phyloP scores from a whole-genome alignment of 2,888 invertebrate species.

The Dicyrtomina minuta region DNA sequence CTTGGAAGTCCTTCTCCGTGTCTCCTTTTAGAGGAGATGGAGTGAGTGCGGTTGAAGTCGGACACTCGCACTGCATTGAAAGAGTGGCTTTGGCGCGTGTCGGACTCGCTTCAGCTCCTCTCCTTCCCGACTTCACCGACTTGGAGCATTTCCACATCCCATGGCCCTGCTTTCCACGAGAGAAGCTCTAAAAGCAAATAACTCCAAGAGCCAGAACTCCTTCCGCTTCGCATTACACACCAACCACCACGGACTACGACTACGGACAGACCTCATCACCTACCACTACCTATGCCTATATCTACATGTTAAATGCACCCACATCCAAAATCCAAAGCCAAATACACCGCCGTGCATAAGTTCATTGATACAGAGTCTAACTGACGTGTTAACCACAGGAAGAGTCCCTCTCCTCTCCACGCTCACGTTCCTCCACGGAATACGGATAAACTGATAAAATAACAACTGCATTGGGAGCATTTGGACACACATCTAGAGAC shows the following conservation, averaged over 20 bases:
- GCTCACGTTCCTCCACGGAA: no score
- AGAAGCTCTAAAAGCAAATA: neutral
- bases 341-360: no score
- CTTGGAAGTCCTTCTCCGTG: neutral
- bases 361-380: no score
- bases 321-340: no score
- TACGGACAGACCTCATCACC: neutral
- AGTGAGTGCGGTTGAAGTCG: neutral
- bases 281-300: no score
- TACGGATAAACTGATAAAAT: no score
- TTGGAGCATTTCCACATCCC: neutral
- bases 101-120: conserved; percentile 27
- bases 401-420: no score
- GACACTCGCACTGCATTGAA: neutral
- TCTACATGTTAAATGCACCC: no score
- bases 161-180: neutral
- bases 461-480: no score
- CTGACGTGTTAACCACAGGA: no score
- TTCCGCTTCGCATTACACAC: conserved; percentile 21
- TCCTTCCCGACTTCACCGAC: neutral
- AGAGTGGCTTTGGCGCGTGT: conserved; percentile 33
- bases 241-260: neutral
- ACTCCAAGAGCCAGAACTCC: conserved; percentile 13
- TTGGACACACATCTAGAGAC: no score
- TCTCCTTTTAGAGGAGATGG: neutral